Evolutionary conservation across 2,113 vertebrate genomes (phyloP), one percentile per base, ranked within the genome.

Genomic region (Calypte anna): DNA sequence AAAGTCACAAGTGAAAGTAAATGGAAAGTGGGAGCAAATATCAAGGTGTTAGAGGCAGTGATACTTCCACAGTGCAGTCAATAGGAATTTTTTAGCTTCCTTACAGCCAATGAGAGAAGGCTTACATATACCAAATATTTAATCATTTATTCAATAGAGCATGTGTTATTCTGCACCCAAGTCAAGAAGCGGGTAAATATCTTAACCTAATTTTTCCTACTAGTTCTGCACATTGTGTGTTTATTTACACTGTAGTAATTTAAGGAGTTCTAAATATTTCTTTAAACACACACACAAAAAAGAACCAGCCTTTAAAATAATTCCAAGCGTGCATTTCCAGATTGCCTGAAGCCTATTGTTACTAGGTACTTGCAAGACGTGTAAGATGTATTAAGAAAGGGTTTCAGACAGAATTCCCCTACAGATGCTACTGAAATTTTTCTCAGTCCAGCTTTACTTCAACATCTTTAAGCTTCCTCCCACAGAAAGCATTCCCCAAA

Each of bases 1-100:
- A 82, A 75, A 85, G 77, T 86, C 76, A 87, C 83, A 96, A 88
- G 91, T 94, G 86, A 94, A 94, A 88, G 82, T 81, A 96, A 96
- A 97, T 57, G 76, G 94, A 96, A 97, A 96, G 50, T 54, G 48
- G 95, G 92, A 96, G 90, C 73, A 80, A 81, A 79, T 55, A 84
- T 91, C 67, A 90, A 94, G 85, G 81, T 93, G 73, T 70, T 88
- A 69, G 62, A 62, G 73, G 64, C 86, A 68, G 31, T 88, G 85
- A 96, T 93, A 93, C 69, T 84, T 83, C 57, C 53, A 86, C 44
- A 64, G 53, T 50, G 80, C 57, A 90, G 62, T 86, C 50, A 78
- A 54, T 6, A 61, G 54, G 57, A 91, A 84, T 50, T 95, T 83
- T 93, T 81, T 70, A 66, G 55, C 13, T 90, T 81, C 57, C 76